Evolutionary conservation across 2,113 vertebrate species (phyloP), one percentile per base, ranked within the genome.

Genomic region (Boleophthalmus pectinirostris): DNA sequence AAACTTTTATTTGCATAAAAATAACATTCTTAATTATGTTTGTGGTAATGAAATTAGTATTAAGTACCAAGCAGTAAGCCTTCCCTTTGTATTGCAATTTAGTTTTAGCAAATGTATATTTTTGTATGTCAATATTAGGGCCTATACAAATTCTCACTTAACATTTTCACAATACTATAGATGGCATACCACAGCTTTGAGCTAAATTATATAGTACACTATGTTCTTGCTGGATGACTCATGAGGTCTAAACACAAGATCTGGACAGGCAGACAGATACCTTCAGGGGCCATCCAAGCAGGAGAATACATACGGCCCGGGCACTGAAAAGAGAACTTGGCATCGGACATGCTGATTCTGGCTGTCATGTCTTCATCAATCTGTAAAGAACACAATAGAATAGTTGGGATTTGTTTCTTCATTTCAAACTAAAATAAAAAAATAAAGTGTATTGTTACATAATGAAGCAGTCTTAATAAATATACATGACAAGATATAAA

Each of bases 341-440:
- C 97, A 0, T 99, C 98, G 0, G 97, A 96, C 98, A 99, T 99
- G 91, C 97, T 97, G 88, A 99, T 94, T 25, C 98, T 94, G 4
- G 97, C 97, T 0, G 97, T 98, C 97, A 98, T 98, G 85, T 99
- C 98, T 83, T 99, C 98, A 0, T 99, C 98, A 12, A 99, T 97
- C 98, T 99, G 93, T 35, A 23, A 25, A 58, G 13, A 25, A 58
- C 15, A 2, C 24, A 7, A 15, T 29, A 29, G 29, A 29, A 29
- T 29, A 29, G 29, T 24, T 15, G 0, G 2, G n/a, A 14, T 15
- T 25, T 58, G 23, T 25, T 58, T 57, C 23, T 24, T 57, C 24
- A 24, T 5, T 23, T 25, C 21, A 58, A 20, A 51, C 47, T 5
- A 51, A 18, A 51, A 51, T 51, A 3, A 18, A 51, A 51, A 24